A percentile compares a stretch with the other conserved stretches of the same genome.
phyloP scores from a whole-genome alignment of 2,888 invertebrate genomes.

The Cartodere bifasciata region DNA sequence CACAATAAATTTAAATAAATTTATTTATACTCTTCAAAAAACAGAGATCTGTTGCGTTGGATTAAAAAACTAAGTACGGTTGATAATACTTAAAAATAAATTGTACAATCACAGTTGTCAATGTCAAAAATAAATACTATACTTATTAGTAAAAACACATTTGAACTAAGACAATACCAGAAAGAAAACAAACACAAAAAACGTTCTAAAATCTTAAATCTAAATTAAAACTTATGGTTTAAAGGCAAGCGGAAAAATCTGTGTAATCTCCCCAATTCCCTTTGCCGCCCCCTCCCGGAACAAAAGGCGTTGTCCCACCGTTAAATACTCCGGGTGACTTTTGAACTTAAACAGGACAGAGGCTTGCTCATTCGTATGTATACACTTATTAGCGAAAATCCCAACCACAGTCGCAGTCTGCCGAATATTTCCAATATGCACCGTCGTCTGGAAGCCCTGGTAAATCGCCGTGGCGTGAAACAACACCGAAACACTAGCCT shows the following conservation, averaged over 20 bases:
- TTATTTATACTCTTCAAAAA: no score
- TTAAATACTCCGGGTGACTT: slow-evolving; percentile 78
- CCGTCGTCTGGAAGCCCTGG: slow-evolving; percentile 80
- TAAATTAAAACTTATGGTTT: no score
- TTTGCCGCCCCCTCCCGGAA: slow-evolving; percentile 77
- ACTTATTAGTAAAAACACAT: no score
- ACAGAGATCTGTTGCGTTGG: no score
- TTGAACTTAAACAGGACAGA: slow-evolving; percentile 82
- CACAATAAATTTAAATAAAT: no score
- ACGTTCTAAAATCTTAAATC: no score
- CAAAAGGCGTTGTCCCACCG: slow-evolving; percentile 64
- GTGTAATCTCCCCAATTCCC: slow-evolving; percentile 74
- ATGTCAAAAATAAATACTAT: no score
- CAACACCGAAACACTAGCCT: slow-evolving; percentile 80
- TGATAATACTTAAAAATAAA: no score
- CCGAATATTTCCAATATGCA: slow-evolving; percentile 89
- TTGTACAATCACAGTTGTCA: no score
- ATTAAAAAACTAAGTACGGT: no score
- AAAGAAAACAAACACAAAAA: no score
- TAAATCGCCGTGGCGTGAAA: slow-evolving; percentile 75
- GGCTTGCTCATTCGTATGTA: slow-evolving; percentile 74
- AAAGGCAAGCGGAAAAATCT: slow-evolving; percentile 47
- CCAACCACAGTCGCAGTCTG: slow-evolving; percentile 88
- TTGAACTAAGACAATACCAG: no score
- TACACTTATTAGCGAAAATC: slow-evolving; percentile 49